Percentiles rank a stretch among this genome's conserved stretches.
These are phyloP conservation scores for Chouioia cunea DNA, from an alignment of 2,888 invertebrate genomes.

Conservation along the genomic window DNA sequence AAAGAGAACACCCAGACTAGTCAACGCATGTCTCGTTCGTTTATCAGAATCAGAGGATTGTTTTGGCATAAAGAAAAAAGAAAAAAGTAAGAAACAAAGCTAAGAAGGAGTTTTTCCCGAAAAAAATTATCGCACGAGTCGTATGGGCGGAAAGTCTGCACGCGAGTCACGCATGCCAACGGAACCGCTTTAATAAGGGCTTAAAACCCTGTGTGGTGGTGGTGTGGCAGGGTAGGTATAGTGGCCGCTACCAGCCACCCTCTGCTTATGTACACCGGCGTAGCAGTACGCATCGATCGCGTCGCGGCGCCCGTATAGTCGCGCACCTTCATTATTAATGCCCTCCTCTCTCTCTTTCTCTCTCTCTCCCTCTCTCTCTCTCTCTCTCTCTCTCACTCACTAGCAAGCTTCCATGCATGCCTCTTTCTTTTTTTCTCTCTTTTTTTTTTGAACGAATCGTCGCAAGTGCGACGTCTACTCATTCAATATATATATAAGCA, in stretches of 20 bases:
- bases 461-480: constrained; percentile 34
- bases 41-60: too few relatives aligned
- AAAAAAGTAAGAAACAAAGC: too few relatives aligned
- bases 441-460: neutral
- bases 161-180: constrained; percentile 3
- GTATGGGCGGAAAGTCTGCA: too few relatives aligned
- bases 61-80: too few relatives aligned
- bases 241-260: neutral
- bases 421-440: constrained; percentile 1
- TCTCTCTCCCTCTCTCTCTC: constrained; percentile 15
- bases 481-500: constrained; percentile 25
- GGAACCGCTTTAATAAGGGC: constrained; percentile 37
- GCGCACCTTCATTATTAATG: constrained; percentile 66
- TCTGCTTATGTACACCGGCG: constrained; percentile 8
- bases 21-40: too few relatives aligned
- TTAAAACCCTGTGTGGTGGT: constrained; percentile 22
- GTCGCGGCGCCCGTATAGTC: constrained; percentile 58
- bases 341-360: constrained; percentile 40
- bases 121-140: too few relatives aligned
- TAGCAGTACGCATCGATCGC: constrained; percentile 60
- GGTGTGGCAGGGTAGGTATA: constrained; percentile 10
- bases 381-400: neutral
- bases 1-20: too few relatives aligned
- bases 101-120: too few relatives aligned
- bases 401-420: constrained; percentile 4